Percentiles rank a stretch among this genome's conserved stretches.
Conservation (phyloP, 2,888 invertebrate genomes). For the Dolomedes plantarius region DNA sequence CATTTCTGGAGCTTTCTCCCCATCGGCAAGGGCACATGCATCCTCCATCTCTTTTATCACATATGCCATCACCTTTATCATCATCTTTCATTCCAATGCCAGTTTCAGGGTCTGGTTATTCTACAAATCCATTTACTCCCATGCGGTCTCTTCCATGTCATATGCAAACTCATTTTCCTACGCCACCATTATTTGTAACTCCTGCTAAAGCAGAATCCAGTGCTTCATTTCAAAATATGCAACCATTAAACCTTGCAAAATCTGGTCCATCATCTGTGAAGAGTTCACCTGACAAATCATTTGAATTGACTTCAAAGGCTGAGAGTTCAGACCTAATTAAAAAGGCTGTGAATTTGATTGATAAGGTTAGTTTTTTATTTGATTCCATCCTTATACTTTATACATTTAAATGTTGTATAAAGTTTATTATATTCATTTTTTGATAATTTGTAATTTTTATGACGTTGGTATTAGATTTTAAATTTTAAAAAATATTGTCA, state of each 20-base stretch:
- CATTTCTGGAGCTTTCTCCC: conserved; percentile 54
- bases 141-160: conserved; percentile 57
- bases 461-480: too few species aligned
- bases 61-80: conserved; percentile 35
- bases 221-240: conserved; percentile 56
- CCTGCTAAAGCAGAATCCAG: conserved; percentile 37
- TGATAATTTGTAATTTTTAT: too few species aligned
- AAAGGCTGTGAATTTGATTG: conserved; percentile 45
- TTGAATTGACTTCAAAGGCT: conserved; percentile 13
- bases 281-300: conserved; percentile 65
- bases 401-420: neutral
- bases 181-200: conserved; percentile 72
- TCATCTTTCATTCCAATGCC: conserved; percentile 48
- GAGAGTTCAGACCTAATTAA: conserved; percentile 52
- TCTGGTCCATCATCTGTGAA: conserved; percentile 60
- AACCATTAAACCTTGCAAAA: conserved; percentile 51
- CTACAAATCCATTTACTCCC: conserved; percentile 55
- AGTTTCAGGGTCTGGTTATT: conserved; percentile 30
- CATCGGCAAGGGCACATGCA: conserved; percentile 21
- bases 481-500: too few species aligned
- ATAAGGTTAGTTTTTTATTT: conserved; percentile 38
- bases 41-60: conserved; percentile 39
- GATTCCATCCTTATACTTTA: neutral
- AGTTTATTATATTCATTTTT: too few species aligned
- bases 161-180: conserved; percentile 66